A percentile compares a stretch with the other conserved stretches of the same genome.
Conservation (phyloP, 2,888 invertebrate species). For the Gisinianus flammeolus region DNA sequence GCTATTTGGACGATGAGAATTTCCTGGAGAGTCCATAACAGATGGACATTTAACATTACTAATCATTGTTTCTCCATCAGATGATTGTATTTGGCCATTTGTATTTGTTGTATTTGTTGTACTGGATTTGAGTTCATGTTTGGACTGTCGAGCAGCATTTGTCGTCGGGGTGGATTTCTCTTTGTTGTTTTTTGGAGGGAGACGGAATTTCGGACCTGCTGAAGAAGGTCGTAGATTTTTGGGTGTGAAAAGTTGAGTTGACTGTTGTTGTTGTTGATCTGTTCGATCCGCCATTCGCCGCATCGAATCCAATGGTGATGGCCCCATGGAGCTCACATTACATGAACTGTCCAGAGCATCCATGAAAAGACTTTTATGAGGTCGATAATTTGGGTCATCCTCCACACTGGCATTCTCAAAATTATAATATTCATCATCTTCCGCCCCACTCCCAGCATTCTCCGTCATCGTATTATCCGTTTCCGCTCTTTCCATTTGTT, state of each 20-base stretch:
- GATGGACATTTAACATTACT: not conserved
- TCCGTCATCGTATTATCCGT: no score
- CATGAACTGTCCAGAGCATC: conserved; percentile 26
- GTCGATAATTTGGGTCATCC: conserved; percentile 12
- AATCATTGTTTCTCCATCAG: not conserved
- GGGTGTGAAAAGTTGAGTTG: not conserved
- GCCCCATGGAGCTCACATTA: conserved; percentile 18
- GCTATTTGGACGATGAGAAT: no score
- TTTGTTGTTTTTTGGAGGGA: not conserved
- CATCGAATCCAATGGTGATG: conserved; percentile 22
- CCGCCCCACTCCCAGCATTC: not conserved
- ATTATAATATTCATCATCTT: conserved; percentile 24
- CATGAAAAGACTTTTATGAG: conserved; percentile 15
- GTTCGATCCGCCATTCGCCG: not conserved
- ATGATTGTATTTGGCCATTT: not conserved
- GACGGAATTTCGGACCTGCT: conserved; percentile 23
- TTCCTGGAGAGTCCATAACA: not conserved
- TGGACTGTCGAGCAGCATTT: not conserved
- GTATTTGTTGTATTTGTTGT: not conserved
- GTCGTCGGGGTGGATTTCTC: not conserved
- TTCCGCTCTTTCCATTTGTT: no score
- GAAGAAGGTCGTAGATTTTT: conserved; percentile 19
- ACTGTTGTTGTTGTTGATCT: not conserved
- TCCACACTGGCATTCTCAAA: conserved; percentile 25
- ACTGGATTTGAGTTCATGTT: not conserved